Percentiles rank a stretch among this genome's conserved stretches.
phyloP scores from a whole-genome alignment of 1,140 invertebrate genomes.

The Acarapis woodi region DNA sequence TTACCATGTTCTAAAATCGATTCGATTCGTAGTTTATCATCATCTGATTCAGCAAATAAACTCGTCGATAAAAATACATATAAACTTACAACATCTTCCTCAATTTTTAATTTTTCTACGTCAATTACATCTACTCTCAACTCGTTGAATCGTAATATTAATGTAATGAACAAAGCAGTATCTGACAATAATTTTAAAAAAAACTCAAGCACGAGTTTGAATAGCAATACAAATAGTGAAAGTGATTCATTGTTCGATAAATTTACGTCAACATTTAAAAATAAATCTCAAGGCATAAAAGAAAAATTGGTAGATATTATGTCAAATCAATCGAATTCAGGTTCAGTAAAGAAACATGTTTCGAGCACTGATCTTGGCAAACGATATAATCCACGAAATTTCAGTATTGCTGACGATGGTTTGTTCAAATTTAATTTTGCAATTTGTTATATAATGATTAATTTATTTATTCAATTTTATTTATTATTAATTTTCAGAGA shows the following conservation, averaged over 20 bases:
- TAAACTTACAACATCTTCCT: too few relatives aligned
- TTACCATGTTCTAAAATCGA: too few relatives aligned
- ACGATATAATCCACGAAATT: slow-evolving; percentile 70
- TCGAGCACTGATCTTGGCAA: slow-evolving; percentile 49
- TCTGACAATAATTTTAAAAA: too few relatives aligned
- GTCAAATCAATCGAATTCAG: slow-evolving; percentile 31
- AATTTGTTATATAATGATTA: slow-evolving; percentile 5
- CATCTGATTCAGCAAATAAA: neutral
- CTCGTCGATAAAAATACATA: too few relatives aligned
- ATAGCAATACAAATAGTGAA: too few relatives aligned
- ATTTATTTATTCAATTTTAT: neutral
- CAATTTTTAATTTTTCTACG: too few relatives aligned
- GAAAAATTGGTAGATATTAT: slow-evolving; percentile 80
- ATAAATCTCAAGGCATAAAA: slow-evolving; percentile 69
- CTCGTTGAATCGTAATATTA: too few relatives aligned
- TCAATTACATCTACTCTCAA: too few relatives aligned
- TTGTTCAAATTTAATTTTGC: too few relatives aligned
- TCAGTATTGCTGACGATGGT: slow-evolving; percentile 40
- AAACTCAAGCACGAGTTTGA: too few relatives aligned
- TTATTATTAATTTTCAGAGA: slow-evolving; percentile 11
- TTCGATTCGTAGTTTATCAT: slow-evolving; percentile 1
- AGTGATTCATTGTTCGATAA: slow-evolving; percentile 8
- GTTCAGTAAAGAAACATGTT: slow-evolving; percentile 30
- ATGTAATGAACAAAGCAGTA: too few relatives aligned
- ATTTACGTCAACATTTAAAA: slow-evolving; percentile 32